Percentiles rank a stretch among this genome's conserved stretches.
These are phyloP conservation scores for Epinotia brunnichana DNA, from an alignment of 2,888 invertebrate species.

Conservation along the genomic window DNA sequence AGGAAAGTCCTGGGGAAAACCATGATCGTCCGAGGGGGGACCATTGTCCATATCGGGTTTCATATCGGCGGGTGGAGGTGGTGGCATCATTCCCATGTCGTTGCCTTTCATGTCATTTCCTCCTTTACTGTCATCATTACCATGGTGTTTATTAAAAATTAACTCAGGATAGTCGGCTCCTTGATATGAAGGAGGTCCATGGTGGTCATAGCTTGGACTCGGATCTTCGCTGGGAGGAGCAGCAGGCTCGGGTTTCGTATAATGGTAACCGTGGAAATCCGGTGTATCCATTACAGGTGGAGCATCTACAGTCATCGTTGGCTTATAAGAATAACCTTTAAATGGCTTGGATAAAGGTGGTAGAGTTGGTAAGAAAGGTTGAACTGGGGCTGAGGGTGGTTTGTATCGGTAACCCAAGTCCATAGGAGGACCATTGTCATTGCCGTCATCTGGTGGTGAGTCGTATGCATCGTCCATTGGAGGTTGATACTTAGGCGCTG, in stretches of 20 bases:
- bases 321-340: conserved; percentile 72
- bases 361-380: conserved; percentile 61
- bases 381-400: conserved; percentile 58
- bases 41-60: conserved; percentile 59
- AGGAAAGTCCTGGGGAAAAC: conserved; percentile 77
- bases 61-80: conserved; percentile 59
- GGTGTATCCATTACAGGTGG: conserved; percentile 54
- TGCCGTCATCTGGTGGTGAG: conserved; percentile 52
- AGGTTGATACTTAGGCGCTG: conserved; percentile 54
- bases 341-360: conserved; percentile 66
- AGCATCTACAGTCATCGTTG: conserved; percentile 58
- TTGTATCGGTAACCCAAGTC: conserved; percentile 70
- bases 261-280: conserved; percentile 63
- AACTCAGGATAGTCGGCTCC: conserved; percentile 70
- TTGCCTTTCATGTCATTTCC: conserved; percentile 58
- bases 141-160: conserved; percentile 66
- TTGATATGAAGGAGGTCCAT: conserved; percentile 56
- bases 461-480: conserved; percentile 53
- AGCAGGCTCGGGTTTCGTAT: conserved; percentile 63
- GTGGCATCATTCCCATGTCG: conserved; percentile 69
- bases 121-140: conserved; percentile 55
- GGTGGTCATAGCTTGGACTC: conserved; percentile 58
- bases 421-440: conserved; percentile 55
- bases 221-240: conserved; percentile 50
- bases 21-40: conserved; percentile 66